Evolutionary conservation across 2,888 invertebrate genomes (phyloP), one percentile per base, ranked within the genome.

Genomic region (Lithodes maja): DNA sequence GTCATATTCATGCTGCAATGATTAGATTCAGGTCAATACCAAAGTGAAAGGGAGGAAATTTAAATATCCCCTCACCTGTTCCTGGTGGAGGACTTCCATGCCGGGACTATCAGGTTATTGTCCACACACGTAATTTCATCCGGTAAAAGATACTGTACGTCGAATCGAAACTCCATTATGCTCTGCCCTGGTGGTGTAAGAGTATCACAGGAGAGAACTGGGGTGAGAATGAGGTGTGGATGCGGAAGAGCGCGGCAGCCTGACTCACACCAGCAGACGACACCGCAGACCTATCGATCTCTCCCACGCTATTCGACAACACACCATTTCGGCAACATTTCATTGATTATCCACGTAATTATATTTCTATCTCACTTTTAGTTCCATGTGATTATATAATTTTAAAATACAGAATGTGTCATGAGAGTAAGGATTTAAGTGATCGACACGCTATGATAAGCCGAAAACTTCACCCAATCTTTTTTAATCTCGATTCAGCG

Each of bases 101-200:
- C 69, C 17, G 55, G 54, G 54, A 91, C 50, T 17, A 91, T 91
- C 69, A 91, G 83, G 7, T 85, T 80, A 79, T 91, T 87, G 78
- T 91, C 91, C 53, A 91, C 85, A 7, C 50, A 17, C 3, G 85
- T 78, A 9, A 91, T 87, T 52, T 91, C 90, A 49, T 90, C 83
- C 50, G 61, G 75, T 2, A 91, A 55, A 12, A 91, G 74, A 7
- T 75, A 68, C n/a, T 75, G 54, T 49, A 91, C 91, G 53, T 90
- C 87, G 71, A 91, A 91, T 50, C 89, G 78, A 83, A 91, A 91
- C 80, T 91, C 91, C 91, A 91, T 91, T 9, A 7, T 71, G 69
- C n/a, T 33, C 50, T 9, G 79, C 17, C 15, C 54, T 12, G 53
- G 15, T 17, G 78, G 33, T 50, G 12, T 52, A 68, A 17, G 53